Conservation (phyloP, 1,140 invertebrate species). For the Drosophila jambulina region DNA sequence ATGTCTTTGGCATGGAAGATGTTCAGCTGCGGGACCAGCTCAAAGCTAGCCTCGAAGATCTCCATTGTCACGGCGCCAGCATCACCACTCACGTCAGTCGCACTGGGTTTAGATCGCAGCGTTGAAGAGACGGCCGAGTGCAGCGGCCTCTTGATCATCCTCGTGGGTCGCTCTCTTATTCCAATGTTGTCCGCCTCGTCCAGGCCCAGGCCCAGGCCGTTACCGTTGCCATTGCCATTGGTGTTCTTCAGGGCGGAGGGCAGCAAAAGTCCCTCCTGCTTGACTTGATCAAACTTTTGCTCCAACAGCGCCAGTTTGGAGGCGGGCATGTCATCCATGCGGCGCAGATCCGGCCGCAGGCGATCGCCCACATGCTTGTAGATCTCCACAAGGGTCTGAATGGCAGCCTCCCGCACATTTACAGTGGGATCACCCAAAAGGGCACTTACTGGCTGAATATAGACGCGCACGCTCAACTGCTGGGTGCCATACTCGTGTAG, state of each 20-base stretch:
- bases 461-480: constrained; percentile 91
- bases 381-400: constrained; percentile 94
- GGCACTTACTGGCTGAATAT: constrained; percentile 93
- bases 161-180: constrained; percentile 67
- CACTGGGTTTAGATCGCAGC: constrained; percentile 47
- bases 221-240: constrained; percentile 60
- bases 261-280: constrained; percentile 91
- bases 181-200: constrained; percentile 78
- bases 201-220: constrained; percentile 55
- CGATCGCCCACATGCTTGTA: constrained; percentile 97
- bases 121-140: constrained; percentile 54
- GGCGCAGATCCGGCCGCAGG: constrained; percentile 92
- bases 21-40: constrained; percentile 92
- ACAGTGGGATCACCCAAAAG: constrained; percentile 95
- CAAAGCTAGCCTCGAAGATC: constrained; percentile 93
- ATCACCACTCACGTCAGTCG: constrained; percentile 77
- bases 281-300: constrained; percentile 95
- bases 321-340: constrained; percentile 93
- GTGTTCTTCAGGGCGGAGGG: constrained; percentile 87
- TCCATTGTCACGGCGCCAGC: constrained; percentile 96
- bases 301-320: constrained; percentile 92
- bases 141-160: constrained; percentile 75
- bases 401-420: constrained; percentile 94
- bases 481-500: constrained; percentile 95
- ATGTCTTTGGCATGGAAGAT: constrained; percentile 94